Evolutionary conservation across 1,140 invertebrate species (phyloP).

Genomic region (Cyclargus thomasi): DNA sequence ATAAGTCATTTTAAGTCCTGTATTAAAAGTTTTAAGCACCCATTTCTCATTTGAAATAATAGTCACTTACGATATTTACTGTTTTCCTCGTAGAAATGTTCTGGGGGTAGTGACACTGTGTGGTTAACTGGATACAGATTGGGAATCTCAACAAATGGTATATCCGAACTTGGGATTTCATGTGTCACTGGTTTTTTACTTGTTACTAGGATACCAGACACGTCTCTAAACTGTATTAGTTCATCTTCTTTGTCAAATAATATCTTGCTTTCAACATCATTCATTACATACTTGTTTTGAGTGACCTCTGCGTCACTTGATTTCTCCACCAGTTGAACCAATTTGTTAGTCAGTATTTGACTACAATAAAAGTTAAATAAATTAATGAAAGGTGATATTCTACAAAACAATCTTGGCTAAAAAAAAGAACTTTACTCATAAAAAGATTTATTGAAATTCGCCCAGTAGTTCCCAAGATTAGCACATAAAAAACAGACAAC

Average conservation of each 20-base stretch:
- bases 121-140: constrained; percentile 83
- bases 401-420: no score
- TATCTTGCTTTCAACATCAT: constrained; percentile 75
- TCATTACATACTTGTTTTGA: constrained; percentile 74
- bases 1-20: no score
- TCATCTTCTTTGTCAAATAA: constrained; percentile 79
- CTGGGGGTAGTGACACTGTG: constrained; percentile 79
- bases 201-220: constrained; percentile 79
- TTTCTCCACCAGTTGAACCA: constrained; percentile 83
- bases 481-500: no score
- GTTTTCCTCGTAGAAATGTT: constrained; percentile 79
- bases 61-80: constrained; percentile 83
- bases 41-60: no score
- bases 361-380: constrained; percentile 69
- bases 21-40: no score
- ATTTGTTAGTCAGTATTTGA: constrained; percentile 80
- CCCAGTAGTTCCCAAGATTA: no score
- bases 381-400: no score
- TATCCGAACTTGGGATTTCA: constrained; percentile 62
- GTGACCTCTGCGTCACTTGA: constrained; percentile 73
- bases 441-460: no score
- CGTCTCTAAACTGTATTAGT: constrained; percentile 79
- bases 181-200: constrained; percentile 77
- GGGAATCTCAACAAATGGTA: constrained; percentile 76
- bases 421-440: no score